Base-by-base conservation (phyloP, 92 coral and sea anemone genomes). In the Bergia sp. region DNA sequence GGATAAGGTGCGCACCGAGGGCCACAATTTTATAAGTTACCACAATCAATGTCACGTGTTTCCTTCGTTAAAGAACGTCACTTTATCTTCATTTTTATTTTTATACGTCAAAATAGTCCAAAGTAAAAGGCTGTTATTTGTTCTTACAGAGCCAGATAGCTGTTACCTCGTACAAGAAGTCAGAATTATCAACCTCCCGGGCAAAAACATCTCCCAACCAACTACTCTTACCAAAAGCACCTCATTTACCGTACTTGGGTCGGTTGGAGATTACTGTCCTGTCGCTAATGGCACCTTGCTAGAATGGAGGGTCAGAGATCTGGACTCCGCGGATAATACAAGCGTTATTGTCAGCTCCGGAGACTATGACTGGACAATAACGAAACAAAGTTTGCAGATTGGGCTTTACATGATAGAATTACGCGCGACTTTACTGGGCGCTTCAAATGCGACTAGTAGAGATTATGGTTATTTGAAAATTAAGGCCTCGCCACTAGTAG, bases 341-440 rank as follows among this genome's bases (percentile, higher is more conserved):
- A 42, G 55, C 29, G 12, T 20, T 18, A 15, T 39, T 42, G 86
- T 64, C 21, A 82, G 53, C 45, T 50, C 79, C 7, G 91, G 87
- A 37, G 80, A 82, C 12, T 55, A 86, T 2, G 91, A 93, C 45
- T 93, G 92, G 98, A 95, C 90, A 44, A 77, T 93, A 38, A 84
- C 13, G 38, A 80, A 88, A 88, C 86, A 89, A 0, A 50, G 44
- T 47, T 91, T 95, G 15, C 57, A 47, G 7, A 77, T 88, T 67
- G 96, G 96, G 10, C 53, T 11, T 18, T 92, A 93, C 73, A 69
- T 77, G n/a, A 92, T 95, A 11, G 92, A 91, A 50, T 93, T 91
- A 37, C 90, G 81, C 4, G 93, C 91, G 12, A 85, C 89, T 0
- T 64, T 93, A 89, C 42, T 45, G 3, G 81, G 72, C 18, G 37